Base-by-base conservation (phyloP, 2,113 vertebrate genomes). In the Sapayoa aenigma region DNA sequence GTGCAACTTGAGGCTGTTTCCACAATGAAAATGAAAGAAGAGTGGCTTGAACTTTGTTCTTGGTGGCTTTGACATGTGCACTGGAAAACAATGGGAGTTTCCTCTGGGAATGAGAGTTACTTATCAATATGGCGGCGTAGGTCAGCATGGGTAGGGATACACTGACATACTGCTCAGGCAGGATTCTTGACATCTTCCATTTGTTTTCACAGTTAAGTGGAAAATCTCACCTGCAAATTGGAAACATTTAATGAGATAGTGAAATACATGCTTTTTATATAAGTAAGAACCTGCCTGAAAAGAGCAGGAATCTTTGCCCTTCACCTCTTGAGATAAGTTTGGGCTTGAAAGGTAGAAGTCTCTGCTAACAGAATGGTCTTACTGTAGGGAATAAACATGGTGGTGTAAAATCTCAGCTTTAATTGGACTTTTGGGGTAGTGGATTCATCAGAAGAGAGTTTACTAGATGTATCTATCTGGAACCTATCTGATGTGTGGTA, bases 121-220 rank as follows among this genome's bases (percentile, higher is more conserved):
- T 93, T 66, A 56, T 55, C 7, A 18, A 37, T 44, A 42, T 5
- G 79, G 79, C 92, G 90, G 84, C 8, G 4, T 14, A 62, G 92
- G 87, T 92, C 80, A 89, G 66, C 46, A 58, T 87, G 93, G 89
- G 92, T 87, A 92, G 86, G 82, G 73, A 52, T 39, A 35, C 5
- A 5, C 82, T 87, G 80, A 69, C 42, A 7, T 68, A 73, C 24
- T 1, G 62, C 62, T 89, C 69, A 71, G 75, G 72, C 67, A 66
- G 79, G 83, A 19, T 87, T 95, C 77, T 74, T 92, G 88, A 94
- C 75, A 96, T 67, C 44, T 91, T 89, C 66, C 72, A 52, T 89
- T 93, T 96, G 53, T 89, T 60, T 91, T 92, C 58, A 76, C 91
- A 79, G 95, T 87, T 86, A 97, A 95, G 90, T 92, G 73, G 93